Conservation (phyloP, 2,888 invertebrate genomes). For the Agelastica alni region DNA sequence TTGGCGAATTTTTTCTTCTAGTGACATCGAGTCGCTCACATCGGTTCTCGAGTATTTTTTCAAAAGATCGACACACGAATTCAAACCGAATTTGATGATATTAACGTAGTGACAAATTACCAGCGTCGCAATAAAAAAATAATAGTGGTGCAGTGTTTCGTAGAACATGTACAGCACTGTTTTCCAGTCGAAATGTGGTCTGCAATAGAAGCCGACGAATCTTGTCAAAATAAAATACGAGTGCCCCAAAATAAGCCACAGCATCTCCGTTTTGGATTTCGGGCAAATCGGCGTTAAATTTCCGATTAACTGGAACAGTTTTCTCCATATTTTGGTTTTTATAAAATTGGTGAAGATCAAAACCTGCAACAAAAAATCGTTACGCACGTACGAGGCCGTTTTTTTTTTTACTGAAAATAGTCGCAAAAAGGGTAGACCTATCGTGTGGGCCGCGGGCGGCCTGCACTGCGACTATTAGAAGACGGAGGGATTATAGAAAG, state of each 20-base stretch:
- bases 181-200: background rate
- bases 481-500: too few relatives aligned
- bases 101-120: background rate
- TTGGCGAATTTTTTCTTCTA: background rate
- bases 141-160: background rate
- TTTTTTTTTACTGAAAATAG: too few relatives aligned
- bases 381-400: background rate
- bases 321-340: background rate
- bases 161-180: background rate
- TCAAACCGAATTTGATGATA: background rate
- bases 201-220: too few relatives aligned
- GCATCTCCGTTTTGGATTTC: background rate
- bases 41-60: background rate
- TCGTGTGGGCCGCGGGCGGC: too few relatives aligned
- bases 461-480: too few relatives aligned
- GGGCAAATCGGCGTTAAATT: background rate
- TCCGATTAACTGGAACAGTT: background rate
- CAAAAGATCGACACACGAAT: background rate
- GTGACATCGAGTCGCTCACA: background rate
- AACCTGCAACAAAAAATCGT: background rate
- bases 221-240: background rate
- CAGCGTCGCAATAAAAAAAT: background rate
- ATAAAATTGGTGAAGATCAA: background rate
- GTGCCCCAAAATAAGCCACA: background rate
- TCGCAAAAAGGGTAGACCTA: too few relatives aligned